phyloP scores from a whole-genome alignment of 1,140 invertebrate species.

The Drosophila repleta region DNA sequence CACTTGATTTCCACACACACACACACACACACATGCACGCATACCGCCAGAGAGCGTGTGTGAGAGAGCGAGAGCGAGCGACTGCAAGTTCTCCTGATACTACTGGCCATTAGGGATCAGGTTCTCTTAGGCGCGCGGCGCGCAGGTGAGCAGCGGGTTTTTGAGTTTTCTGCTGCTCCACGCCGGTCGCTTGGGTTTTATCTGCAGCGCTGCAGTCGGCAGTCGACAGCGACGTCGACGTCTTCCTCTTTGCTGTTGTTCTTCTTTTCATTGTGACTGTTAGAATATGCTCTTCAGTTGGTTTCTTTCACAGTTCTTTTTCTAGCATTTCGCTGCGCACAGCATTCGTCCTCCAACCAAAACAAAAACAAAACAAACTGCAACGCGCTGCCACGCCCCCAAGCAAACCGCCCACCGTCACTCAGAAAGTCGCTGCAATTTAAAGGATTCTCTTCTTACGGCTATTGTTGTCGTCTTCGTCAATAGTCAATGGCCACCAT shows the following conservation, averaged over 20 bases:
- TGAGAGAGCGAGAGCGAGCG: conserved; percentile 28
- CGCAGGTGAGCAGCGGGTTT: conserved; percentile 62
- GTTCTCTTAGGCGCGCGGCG: conserved; percentile 52
- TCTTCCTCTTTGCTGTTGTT: not conserved
- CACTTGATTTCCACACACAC: conserved; percentile 75
- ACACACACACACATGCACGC: conserved; percentile 30
- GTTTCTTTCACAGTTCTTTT: conserved; percentile 66
- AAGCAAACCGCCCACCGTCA: conserved; percentile 40
- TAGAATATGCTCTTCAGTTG: conserved; percentile 28
- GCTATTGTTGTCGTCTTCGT: conserved; percentile 15
- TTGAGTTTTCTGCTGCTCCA: conserved; percentile 41
- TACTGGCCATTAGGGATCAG: conserved; percentile 74
- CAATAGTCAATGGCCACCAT: conserved; percentile 6
- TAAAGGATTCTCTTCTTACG: conserved; percentile 54
- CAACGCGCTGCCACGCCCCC: conserved; percentile 40
- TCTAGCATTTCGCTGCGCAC: conserved; percentile 71
- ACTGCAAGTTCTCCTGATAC: conserved; percentile 57
- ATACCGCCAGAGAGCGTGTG: not conserved
- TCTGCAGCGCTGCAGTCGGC: conserved; percentile 37
- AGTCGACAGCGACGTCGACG: conserved; percentile 7
- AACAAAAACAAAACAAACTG: conserved; percentile 50
- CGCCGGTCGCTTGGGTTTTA: conserved; percentile 72
- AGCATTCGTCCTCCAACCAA: conserved; percentile 76
- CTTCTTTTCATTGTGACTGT: conserved; percentile 16
- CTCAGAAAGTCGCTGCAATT: conserved; percentile 32